Conservation (phyloP, 2,113 vertebrate genomes). For the Corydoras sp. region DNA sequence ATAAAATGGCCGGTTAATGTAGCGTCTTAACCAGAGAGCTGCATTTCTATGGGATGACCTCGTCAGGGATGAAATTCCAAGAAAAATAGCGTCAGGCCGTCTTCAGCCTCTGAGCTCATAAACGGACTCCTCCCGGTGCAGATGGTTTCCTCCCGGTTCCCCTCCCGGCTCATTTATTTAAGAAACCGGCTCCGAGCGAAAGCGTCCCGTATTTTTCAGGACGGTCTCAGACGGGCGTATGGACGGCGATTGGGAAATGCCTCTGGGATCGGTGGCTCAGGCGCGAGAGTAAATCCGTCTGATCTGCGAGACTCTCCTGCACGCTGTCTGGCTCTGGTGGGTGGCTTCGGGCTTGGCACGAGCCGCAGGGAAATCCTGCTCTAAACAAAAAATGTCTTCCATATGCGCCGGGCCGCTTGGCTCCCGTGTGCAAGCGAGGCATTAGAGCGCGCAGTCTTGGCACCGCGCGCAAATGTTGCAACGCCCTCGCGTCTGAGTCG, state of each 20-base stretch:
- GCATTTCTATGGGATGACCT: constrained; percentile 42
- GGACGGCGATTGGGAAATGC: neutral
- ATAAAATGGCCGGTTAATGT: constrained; percentile 5
- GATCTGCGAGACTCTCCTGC: constrained; percentile 17
- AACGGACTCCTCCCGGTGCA: constrained; percentile 22
- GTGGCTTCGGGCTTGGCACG: constrained; percentile 26
- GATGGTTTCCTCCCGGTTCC: constrained; percentile 24
- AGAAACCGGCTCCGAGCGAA: neutral
- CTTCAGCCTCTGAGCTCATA: constrained; percentile 35
- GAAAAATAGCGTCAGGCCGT: constrained; percentile 38
- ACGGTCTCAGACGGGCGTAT: neutral
- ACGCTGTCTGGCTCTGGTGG: constrained; percentile 30
- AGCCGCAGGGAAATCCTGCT: constrained; percentile 30
- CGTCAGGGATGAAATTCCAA: constrained; percentile 44
- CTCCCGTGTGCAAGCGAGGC: constrained; percentile 2
- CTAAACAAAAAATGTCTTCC: constrained; percentile 37
- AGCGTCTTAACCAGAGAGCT: constrained; percentile 1
- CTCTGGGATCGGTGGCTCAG: neutral
- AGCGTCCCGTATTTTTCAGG: neutral
- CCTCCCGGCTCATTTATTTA: neutral
- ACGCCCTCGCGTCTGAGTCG: neutral
- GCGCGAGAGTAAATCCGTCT: constrained; percentile 1
- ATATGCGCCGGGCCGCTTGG: constrained; percentile 38
- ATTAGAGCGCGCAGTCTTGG: neutral
- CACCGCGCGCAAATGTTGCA: neutral